Conservation (phyloP, 2,797 vertebrate genomes). For the Sardinella longiceps region DNA sequence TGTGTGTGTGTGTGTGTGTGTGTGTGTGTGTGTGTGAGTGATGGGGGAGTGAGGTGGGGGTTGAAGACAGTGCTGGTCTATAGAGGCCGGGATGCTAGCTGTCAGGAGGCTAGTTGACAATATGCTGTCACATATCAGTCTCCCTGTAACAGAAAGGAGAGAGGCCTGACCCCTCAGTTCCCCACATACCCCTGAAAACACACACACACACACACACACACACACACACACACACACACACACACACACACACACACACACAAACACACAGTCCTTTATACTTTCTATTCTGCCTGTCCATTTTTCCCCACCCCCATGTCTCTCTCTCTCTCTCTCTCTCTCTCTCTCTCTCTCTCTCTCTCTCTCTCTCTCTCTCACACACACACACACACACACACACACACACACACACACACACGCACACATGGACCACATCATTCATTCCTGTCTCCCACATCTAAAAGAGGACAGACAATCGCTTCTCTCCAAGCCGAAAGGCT, state of each 20-base stretch:
- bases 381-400: neutral
- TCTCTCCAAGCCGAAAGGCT: neutral
- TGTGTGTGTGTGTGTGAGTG: conserved; percentile 22
- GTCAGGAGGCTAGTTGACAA: conserved; percentile 47
- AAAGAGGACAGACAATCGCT: neutral
- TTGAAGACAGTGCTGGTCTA: conserved; percentile 47
- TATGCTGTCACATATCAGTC: conserved; percentile 59
- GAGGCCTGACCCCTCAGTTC: neutral
- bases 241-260: neutral
- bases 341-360: neutral
- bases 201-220: conserved; percentile 16
- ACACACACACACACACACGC: neutral
- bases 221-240: neutral
- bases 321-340: neutral
- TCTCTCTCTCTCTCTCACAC: neutral
- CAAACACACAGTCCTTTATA: neutral
- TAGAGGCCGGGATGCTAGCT: conserved; percentile 47
- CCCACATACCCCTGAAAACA: neutral
- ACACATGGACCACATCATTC: neutral
- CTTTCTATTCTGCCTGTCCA: too few species aligned
- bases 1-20: conserved; percentile 10
- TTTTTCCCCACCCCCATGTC: too few species aligned
- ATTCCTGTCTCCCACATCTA: neutral
- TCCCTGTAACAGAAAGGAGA: neutral
- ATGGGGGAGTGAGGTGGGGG: neutral